A percentile compares a stretch with the other conserved stretches of the same genome.
These are phyloP conservation scores for Cristatella mucedo DNA, from an alignment of 2,888 invertebrate genomes.

Conservation along the genomic window DNA sequence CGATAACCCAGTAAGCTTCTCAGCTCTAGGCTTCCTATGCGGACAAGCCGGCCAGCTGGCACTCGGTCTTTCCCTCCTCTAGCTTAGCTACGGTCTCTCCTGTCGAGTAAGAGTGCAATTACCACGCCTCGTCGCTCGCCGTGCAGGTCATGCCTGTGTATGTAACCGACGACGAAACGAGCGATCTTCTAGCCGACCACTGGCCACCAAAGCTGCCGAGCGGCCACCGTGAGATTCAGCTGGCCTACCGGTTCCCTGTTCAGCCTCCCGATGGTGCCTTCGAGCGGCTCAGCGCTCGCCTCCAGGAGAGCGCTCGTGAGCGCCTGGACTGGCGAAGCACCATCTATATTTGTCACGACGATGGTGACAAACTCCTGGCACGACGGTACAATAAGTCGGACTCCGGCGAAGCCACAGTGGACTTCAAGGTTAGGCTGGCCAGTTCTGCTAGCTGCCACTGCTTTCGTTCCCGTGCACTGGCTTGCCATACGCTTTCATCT, in stretches of 20 bases:
- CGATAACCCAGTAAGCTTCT: too few species aligned
- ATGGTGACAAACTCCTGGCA: not conserved
- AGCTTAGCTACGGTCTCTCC: too few species aligned
- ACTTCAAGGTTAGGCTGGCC: too few species aligned
- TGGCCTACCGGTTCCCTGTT: constrained; percentile 18
- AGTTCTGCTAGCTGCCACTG: too few species aligned
- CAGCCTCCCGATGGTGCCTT: constrained; percentile 21
- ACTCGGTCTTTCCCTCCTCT: too few species aligned
- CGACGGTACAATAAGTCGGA: not conserved
- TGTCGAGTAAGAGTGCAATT: too few species aligned
- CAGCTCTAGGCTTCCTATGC: too few species aligned
- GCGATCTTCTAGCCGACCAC: constrained; percentile 11
- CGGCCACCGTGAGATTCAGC: constrained; percentile 14
- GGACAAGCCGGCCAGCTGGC: too few species aligned
- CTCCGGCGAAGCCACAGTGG: not conserved
- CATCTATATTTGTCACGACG: constrained; percentile 3
- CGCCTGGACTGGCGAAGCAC: constrained; percentile 5
- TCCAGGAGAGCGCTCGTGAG: constrained; percentile 1
- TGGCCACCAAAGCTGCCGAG: constrained; percentile 17
- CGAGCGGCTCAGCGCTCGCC: constrained; percentile 14
- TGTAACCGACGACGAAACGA: not conserved
- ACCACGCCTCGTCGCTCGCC: too few species aligned
- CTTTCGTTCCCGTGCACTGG: too few species aligned
- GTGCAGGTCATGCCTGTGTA: constrained; percentile 24
- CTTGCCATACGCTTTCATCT: too few species aligned